Evolutionary conservation across 2,113 vertebrate species (phyloP).

Genomic region (Rhinolophus sinicus): DNA sequence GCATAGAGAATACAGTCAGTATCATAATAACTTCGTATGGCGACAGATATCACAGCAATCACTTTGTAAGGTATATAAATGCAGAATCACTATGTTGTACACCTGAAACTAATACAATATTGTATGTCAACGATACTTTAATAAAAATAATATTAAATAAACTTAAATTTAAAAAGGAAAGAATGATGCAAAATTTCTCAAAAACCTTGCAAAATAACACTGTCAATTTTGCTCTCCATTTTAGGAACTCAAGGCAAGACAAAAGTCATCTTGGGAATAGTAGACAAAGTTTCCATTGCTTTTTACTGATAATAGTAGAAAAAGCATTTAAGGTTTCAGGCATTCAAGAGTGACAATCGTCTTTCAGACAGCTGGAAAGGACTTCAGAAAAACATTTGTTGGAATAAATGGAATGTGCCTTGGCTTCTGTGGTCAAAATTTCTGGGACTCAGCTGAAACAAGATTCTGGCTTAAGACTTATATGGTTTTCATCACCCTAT

Average conservation of each 20-base stretch:
- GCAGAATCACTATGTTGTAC: not conserved
- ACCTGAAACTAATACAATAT: not conserved
- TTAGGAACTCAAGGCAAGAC: conserved; percentile 22
- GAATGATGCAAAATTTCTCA: conserved; percentile 21
- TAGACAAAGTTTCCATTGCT: not conserved
- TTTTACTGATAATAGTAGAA: not conserved
- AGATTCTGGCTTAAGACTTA: conserved; percentile 76
- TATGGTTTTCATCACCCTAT: conserved; percentile 79
- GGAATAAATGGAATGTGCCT: conserved; percentile 74
- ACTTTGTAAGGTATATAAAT: not conserved
- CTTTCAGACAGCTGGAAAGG: conserved; percentile 63
- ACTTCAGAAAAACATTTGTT: conserved; percentile 64
- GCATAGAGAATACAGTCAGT: not conserved
- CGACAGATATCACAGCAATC: not conserved
- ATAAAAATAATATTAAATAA: not conserved
- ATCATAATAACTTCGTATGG: not conserved
- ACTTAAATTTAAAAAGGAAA: not conserved
- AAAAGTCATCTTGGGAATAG: conserved; percentile 21
- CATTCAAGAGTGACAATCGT: conserved; percentile 62
- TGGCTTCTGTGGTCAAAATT: conserved; percentile 78
- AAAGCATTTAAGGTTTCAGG: conserved; percentile 20
- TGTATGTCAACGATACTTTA: not conserved
- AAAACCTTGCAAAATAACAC: conserved; percentile 25
- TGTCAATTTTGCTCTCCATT: conserved; percentile 14
- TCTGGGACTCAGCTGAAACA: conserved; percentile 75